A percentile compares a stretch with the other conserved stretches of the same genome.
These are phyloP conservation scores for Hirtodrosophila histrioides DNA, from an alignment of 2,888 invertebrate genomes.

Conservation along the genomic window DNA sequence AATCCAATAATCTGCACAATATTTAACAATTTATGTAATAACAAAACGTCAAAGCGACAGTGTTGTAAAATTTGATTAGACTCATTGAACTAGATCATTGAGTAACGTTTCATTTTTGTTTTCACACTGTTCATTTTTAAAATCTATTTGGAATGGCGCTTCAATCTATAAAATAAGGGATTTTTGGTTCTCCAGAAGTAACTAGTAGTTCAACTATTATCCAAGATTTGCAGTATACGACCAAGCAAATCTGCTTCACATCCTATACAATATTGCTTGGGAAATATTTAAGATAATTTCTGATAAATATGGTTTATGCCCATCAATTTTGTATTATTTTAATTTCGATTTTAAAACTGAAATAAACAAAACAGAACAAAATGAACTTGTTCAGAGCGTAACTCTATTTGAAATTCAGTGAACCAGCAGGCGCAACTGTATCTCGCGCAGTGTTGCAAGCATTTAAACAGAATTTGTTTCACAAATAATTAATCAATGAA, in stretches of 20 bases:
- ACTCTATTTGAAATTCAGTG: background rate
- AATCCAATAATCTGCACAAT: conserved; percentile 54
- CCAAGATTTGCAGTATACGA: too few relatives aligned
- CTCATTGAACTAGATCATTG: conserved; percentile 27
- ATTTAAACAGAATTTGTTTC: background rate
- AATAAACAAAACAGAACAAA: background rate
- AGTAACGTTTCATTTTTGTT: background rate
- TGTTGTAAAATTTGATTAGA: conserved; percentile 25
- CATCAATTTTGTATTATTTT: too few relatives aligned
- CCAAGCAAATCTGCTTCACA: too few relatives aligned
- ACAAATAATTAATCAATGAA: background rate
- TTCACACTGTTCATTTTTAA: too few relatives aligned
- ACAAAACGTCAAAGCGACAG: conserved; percentile 61
- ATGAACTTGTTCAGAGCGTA: conserved; percentile 8
- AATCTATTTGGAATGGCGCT: too few relatives aligned
- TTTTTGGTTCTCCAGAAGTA: too few relatives aligned
- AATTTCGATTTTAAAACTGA: background rate
- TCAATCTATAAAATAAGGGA: too few relatives aligned
- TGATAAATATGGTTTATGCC: too few relatives aligned
- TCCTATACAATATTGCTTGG: too few relatives aligned
- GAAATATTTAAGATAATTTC: too few relatives aligned
- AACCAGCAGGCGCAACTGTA: conserved; percentile 9
- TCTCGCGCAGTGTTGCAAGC: conserved; percentile 18
- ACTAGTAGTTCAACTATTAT: too few relatives aligned
- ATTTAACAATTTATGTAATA: conserved; percentile 73